Conservation (phyloP, 2,113 vertebrate species). For the Loxodonta africana region DNA sequence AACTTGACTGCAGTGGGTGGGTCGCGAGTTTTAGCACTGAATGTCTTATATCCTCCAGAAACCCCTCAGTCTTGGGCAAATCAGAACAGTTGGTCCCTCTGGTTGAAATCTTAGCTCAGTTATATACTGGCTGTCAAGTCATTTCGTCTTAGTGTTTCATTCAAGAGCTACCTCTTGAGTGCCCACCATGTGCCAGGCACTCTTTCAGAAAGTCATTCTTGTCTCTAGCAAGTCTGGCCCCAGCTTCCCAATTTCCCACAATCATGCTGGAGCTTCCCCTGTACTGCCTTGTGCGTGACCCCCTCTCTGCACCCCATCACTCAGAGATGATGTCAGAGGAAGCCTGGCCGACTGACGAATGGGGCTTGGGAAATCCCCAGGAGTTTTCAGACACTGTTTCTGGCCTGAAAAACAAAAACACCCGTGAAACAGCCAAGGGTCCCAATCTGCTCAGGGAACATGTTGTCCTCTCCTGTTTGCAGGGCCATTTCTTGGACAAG, state of each 20-base stretch:
- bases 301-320: constrained; percentile 55
- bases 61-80: background rate
- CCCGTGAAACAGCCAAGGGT: constrained; percentile 77
- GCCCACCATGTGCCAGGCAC: background rate
- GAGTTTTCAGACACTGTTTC: constrained; percentile 87
- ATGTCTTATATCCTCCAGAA: background rate
- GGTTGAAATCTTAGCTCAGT: background rate
- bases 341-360: constrained; percentile 74
- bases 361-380: constrained; percentile 87
- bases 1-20: no score
- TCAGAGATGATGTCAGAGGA: constrained; percentile 74
- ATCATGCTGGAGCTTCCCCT: constrained; percentile 33
- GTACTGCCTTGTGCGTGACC: constrained; percentile 63
- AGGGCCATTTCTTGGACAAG: constrained; percentile 87
- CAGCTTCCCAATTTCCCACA: constrained; percentile 46
- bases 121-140: background rate
- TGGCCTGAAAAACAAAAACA: constrained; percentile 86
- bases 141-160: constrained; percentile 20
- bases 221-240: constrained; percentile 45
- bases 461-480: constrained; percentile 87
- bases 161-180: constrained; percentile 47
- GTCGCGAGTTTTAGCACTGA: background rate
- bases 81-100: background rate
- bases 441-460: constrained; percentile 87
- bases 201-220: constrained; percentile 29